Base-by-base conservation (phyloP, 2,888 invertebrate species). In the Pyrgus malvae region DNA sequence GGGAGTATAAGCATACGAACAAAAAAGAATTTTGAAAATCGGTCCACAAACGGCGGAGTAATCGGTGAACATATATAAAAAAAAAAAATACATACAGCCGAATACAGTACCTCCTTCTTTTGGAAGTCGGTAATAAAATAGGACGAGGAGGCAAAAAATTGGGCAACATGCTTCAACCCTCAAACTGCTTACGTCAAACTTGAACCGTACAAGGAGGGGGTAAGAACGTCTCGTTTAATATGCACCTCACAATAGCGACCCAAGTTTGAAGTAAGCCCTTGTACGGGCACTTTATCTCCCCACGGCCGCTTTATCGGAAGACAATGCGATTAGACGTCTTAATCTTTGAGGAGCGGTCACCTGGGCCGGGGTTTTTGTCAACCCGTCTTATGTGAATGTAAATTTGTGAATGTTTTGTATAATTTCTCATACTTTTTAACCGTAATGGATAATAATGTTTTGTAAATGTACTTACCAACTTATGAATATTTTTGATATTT, bases 201-300 rank as follows among this genome's bases (percentile, higher is more conserved):
- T 83, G 80, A 83, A 86, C 54, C 29, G 51, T 23, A 31, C 31
- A 45, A 44, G 46, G 46, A 46, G 54, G 54, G 45, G 54, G 54
- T 54, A 54, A 54, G 54, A 54, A 67, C 67, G 70, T 63, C 69
- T 68, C 76, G 74, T 73, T 83, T 83, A 85, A 86, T 85, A 88
- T 86, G 86, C 86, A 83, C 79, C 81, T 79, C 78, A 83, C 87
- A 86, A 85, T 86, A 75, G 80, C 73, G 81, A 81, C 76, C 76
- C 68, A 78, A 84, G 83, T 83, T 85, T 78, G 85, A 81, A 80
- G 78, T 80, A 78, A 78, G 78, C 77, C 80, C 80, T 83, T 78
- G 72, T 68, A 66, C 69, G 72, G 77, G 80, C 76, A 80, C 79
- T 82, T 85, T 85, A 86, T 87, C 85, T 84, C 70, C 70, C 86